Base-by-base conservation (phyloP, 1,140 invertebrate genomes). In the Eumaeus atala region DNA sequence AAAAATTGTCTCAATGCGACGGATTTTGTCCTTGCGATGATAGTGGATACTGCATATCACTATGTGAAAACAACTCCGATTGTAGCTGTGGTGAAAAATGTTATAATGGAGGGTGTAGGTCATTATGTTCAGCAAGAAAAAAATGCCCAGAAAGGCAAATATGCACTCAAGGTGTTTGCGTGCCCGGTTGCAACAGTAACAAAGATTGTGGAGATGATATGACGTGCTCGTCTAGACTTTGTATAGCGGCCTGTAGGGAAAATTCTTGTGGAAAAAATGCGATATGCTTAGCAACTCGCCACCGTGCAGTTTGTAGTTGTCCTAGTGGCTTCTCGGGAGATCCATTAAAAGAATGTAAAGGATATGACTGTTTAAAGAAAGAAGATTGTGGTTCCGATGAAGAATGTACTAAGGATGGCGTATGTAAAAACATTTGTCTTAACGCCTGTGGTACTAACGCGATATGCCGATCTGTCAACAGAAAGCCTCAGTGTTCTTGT, bases 381-480 rank as follows among this genome's bases (percentile, higher is more conserved):
- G 84, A 90, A 1, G 95, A 97, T 62, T 97, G 96, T 74, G 92
- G 92, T 47, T 65, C 88, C 0, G 93, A 92, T 66, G 95, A 96
- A 78, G 89, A 89, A 58, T 97, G 95, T 73, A 90, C 90, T 73
- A 75, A 87, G 3, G 91, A 92, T 54, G 91, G 92, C 9, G 91
- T 91, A 50, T 97, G 96, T 69, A 92, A 91, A 48, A 96, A 96
- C 88, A 94, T 95, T 3, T 97, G 96, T 71, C 66, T 93, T 17
- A 91, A 93, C 65, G 88, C 91, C 44, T 97, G 96, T 71, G 96
- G 95, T 9, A 79, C 90, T 10, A 96, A 97, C 82, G 95, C 95
- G 0, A 93, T 96, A 62, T 97, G 96, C 70, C 90, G 92, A n/a
- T 92, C 95, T 1, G 88, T 93, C 3, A 90, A 93, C 54, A 90